Conservation (phyloP, 2,888 invertebrate species). For the Lepidochrysops patricia region DNA sequence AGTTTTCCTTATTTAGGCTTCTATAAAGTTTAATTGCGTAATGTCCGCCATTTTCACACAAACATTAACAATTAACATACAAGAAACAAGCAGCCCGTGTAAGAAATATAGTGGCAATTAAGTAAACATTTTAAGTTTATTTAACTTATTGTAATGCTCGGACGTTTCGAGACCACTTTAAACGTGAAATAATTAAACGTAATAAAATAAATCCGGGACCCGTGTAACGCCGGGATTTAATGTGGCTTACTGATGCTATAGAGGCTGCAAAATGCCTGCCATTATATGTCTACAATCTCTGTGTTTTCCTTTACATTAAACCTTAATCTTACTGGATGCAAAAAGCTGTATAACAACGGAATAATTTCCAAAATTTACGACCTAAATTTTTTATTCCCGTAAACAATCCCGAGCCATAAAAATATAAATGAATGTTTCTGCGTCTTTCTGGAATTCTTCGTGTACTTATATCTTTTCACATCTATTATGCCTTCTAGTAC, state of each 20-base stretch:
- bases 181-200: slow-evolving; percentile 54
- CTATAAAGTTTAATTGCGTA: not conserved
- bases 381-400: not conserved
- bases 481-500: too few relatives aligned
- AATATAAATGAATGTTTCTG: not conserved
- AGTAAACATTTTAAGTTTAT: slow-evolving; percentile 8
- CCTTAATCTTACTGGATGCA: slow-evolving; percentile 14
- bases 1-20: not conserved
- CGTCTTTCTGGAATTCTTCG: not conserved
- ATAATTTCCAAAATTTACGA: not conserved
- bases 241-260: slow-evolving; percentile 49
- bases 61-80: not conserved
- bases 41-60: not conserved
- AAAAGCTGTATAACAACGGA: not conserved
- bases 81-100: not conserved
- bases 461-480: too few relatives aligned
- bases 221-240: slow-evolving; percentile 48
- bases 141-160: slow-evolving; percentile 26
- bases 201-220: slow-evolving; percentile 63
- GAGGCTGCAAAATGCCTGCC: slow-evolving; percentile 43
- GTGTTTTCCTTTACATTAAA: slow-evolving; percentile 25
- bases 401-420: not conserved
- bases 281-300: slow-evolving; percentile 32
- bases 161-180: slow-evolving; percentile 43
- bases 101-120: slow-evolving; percentile 4